Base-by-base conservation (phyloP, 2,113 vertebrate genomes). In the Ginglymostoma cirratum region DNA sequence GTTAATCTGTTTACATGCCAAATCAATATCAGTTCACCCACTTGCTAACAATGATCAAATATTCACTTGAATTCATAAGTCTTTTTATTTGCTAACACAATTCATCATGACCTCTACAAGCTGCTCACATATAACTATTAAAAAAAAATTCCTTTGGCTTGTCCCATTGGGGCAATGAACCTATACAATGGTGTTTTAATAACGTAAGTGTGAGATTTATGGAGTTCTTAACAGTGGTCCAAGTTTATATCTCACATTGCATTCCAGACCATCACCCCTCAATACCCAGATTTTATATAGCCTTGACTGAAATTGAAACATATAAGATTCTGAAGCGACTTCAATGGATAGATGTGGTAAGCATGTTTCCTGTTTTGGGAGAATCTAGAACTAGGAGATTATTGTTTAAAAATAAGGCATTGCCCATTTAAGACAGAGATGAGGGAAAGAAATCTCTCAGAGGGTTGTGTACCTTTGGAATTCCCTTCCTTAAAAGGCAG, bases 21-120 rank as follows among this genome's bases (percentile, higher is more conserved):
- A 94, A 94, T 30, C 66, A 70, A 19, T 45, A 72, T 42, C 67
- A 69, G 66, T 69, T 94, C n/a, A 69, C 17, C 42, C 67, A 70
- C 69, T 72, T 70, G 70, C 23, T 24, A 94, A 70, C 19, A 45
- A 94, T 94, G 67, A 70, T 45, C 19, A 94, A 72, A 94, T 48
- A 70, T 70, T 70, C 66, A 72, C 38, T 48, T 72, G 67, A 94
- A 69, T 65, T 92, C 4, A n/a, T 2, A 65, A 69, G 10, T 42
- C 34, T 48, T 70, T 92, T 90, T 30, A 27, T 55, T 61, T 7
- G 55, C 61, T 27, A 94, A 72, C 42, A 45, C 3, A 24, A 94
- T 94, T 94, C n/a, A 94, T 66, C 52, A 21, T 94, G 61, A 66
- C n/a, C 90, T 94, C 65, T 24, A 65, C 34, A 94, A 38, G n/a